Base-by-base conservation (phyloP, 2,888 invertebrate genomes). In the Thelaira solivaga region DNA sequence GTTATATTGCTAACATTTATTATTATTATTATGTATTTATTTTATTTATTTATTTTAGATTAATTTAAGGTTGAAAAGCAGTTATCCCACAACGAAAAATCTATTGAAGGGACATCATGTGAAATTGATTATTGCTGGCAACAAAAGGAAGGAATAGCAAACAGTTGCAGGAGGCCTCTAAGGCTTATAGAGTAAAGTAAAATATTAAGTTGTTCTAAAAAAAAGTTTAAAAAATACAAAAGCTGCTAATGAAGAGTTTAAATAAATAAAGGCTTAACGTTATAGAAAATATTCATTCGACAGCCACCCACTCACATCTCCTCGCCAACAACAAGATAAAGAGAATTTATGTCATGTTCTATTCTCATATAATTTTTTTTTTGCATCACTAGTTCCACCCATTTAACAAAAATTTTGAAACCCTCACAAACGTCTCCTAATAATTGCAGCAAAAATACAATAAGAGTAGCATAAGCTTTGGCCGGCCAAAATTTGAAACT, bases 401-500 rank as follows among this genome's bases (percentile, higher is more conserved):
- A 18, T 10, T 43, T 13, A 34, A 13, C 5, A 45, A 41, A n/a
- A 6, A 36, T 18, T n/a, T 4, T 10, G 11, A 8, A 7, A 55
- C 39, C 18, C 13, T 47, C 49, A 41, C n/a, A 8, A 26, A 13
- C 36, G 31, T 16, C 11, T 2, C 22, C 47, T 22, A 55, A 24
- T 55, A 72, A 64, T n/a, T 45, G 22, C 10, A 55, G 26, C 20
- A 61, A 59, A n/a, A 16, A 49, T 36, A 22, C 11, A 18, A 39
- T 20, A 31, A 41, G 16, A 26, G 20, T 16, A 61, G 31, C 55
- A 67, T 36, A 62, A 73, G 55, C 68, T 68, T 29, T 77, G 62
- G 68, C 77, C 68, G 62, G 68, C 68, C 67, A 47, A 59, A 51
- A 57, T 59, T 78, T 59, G 61, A 62, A 64, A 57, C 69, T 47